Conservation (phyloP, 2,888 invertebrate species). For the Vesta saturnalis region DNA sequence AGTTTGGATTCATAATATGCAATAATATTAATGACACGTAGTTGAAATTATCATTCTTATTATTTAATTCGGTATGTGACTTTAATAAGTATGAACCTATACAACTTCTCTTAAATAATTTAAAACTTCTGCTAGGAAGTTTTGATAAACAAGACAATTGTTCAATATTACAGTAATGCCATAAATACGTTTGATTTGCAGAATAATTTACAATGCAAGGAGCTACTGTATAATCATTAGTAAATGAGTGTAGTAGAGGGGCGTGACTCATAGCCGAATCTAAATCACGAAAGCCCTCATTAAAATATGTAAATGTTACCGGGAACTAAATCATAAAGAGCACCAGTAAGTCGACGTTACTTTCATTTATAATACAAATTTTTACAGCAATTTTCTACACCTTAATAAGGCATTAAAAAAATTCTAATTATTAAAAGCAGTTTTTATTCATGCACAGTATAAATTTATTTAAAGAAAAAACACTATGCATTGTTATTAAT, state of each 20-base stretch:
- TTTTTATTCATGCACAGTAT: too few species aligned
- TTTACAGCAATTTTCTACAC: slow-evolving; percentile 35
- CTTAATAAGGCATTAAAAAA: slow-evolving; percentile 33
- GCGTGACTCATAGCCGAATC: slow-evolving; percentile 44
- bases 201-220: slow-evolving; percentile 48
- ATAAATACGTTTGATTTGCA: slow-evolving; percentile 44
- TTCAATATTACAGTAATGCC: slow-evolving; percentile 25
- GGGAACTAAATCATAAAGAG: slow-evolving; percentile 56
- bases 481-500: not conserved
- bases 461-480: not conserved
- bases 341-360: slow-evolving; percentile 54
- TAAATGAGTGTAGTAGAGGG: slow-evolving; percentile 36
- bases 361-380: slow-evolving; percentile 49
- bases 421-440: not conserved
- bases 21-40: too few species aligned
- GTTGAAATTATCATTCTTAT: too few species aligned
- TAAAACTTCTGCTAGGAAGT: too few species aligned
- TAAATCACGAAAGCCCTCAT: slow-evolving; percentile 55
- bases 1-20: too few species aligned
- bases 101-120: too few species aligned
- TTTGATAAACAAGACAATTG: slow-evolving; percentile 29
- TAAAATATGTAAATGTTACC: slow-evolving; percentile 58
- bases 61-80: too few species aligned
- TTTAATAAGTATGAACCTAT: too few species aligned
- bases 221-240: slow-evolving; percentile 48